Evolutionary conservation across 2,113 vertebrate genomes (phyloP), one percentile per base, ranked within the genome.

Genomic region (Notothenia rossii): DNA sequence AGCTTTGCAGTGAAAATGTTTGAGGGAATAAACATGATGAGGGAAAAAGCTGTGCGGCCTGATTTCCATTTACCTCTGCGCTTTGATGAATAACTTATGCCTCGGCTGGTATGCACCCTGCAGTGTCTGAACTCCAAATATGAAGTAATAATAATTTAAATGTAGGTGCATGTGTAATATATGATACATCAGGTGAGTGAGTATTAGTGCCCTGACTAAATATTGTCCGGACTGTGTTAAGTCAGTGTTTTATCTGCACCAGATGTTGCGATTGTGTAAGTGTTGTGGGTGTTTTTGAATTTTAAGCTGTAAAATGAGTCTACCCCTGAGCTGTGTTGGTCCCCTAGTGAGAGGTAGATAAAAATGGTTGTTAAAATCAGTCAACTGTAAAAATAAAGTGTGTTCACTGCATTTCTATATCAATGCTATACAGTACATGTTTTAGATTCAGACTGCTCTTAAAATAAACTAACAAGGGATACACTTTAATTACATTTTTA

Each of bases 251-350:
- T 65, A 33, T 68, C 13, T 62, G 73, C 49, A 55, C 69, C 77
- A 82, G 82, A 82, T 85, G 72, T 81, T 81, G 58, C 45, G 51
- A 68, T 87, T 87, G 83, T 64, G 15, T 85, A 86, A 85, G 51
- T 76, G 20, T 58, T 51, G 18, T 55, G 49, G 22, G 29, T 25
- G 45, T 33, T 77, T 74, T 83, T 53, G 1, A 51, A 66, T 53
- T 63, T 69, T 78, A 67, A 60, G 40, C 3, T 1, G 29, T 73
- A 40, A 59, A n/a, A 59, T 46, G 45, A 45, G 63, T 63, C 18
- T 59, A 25, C n/a, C 76, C 0, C 29, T 66, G 54, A 75, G 50
- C 72, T 36, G 22, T 67, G 59, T 54, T 36, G 9, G 49, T 67
- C 54, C 20, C 17, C 51, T 76, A n/a, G n/a, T n/a, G 25, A 40